Evolutionary conservation across 1,140 invertebrate species (phyloP), one percentile per base, ranked within the genome.

Genomic region (Armadillidium nasatum): DNA sequence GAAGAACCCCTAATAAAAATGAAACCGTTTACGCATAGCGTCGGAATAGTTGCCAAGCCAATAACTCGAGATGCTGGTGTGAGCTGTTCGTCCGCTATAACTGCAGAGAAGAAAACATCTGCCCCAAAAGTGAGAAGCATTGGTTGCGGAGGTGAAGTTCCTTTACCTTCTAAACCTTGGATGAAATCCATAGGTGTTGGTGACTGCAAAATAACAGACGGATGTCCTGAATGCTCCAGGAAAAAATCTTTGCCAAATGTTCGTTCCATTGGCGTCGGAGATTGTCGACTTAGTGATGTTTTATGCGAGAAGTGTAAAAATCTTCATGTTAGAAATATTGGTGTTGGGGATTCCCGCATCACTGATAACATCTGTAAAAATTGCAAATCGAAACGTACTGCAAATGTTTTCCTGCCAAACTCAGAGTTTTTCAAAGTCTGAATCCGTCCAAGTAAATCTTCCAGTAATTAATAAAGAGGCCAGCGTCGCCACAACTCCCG

Each of bases 11-110:
- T 21, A 68, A 33, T 19, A 76, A 72, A 66, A n/a, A 74, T 76
- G 66, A 69, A 78, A 43, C 79, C 73, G 15, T 69, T 76, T 10
- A 33, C 74, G 66, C 79, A 77, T 33, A 76, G 66, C 45, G 74
- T 76, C 21, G 74, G 45, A 7, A 82, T 85, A 54, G 84, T 83
- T 72, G 85, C 85, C 76, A 83, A 82, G 67, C 84, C 85, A 22
- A 83, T 84, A 71, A 83, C 83, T 4, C 82, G 83, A 60, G 85
- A 85, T 70, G 81, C 86, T 46, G 88, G 85, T 70, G 83, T 84
- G 76, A 87, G 87, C 4, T 85, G 7, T 7, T 60, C 7, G 50
- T 7, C 7, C 50, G 1, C 87, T 44, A 43, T 23, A 9, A 7
- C 11, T 2, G 73, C 54, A 75, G 44, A 46, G 21, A 67, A 75